Evolutionary conservation across 2,888 invertebrate species (phyloP), one percentile per base, ranked within the genome.

Genomic region (Luperina testacea): DNA sequence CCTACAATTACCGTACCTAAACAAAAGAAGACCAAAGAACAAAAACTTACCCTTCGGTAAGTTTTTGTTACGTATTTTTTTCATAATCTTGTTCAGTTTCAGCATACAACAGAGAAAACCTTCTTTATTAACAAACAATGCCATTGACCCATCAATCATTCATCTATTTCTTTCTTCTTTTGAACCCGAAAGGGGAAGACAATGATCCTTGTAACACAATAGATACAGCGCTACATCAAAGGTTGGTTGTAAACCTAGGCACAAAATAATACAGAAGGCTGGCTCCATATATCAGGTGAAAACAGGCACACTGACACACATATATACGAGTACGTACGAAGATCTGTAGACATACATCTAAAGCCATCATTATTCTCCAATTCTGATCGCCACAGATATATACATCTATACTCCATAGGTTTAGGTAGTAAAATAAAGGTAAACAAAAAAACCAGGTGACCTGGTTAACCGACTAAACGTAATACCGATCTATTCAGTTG

Each of bases 121-220:
- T 24, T 70, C 15, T 70, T 71, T 78, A 51, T 78, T 61, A 59
- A 61, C 42, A 64, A 64, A 81, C 69, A 73, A 65, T 32, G 42
- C 13, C n/a, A 57, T 38, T 76, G 9, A 8, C 17, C 17, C 38
- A 32, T 51, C 17, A 57, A n/a, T 59, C 38, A 59, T n/a, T 71
- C 4, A 38, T 80, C 27, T 17, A 59, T 51, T 59, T 59, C 7
- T 81, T 48, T 57, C 11, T n/a, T 51, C 13, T 11, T 63, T 51
- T 77, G 13, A 8, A 57, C 53, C 15, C 27, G 15, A 27, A 57
- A 69, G 38, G n/a, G 17, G 59, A 59, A 75, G 4, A 68, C 73
- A 85, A 77, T 72, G 70, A 77, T 81, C 27, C n/a, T 20, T 42
- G 77, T 82, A 77, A 77, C 11, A 84, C 74, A 81, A 85, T 81